phyloP scores from a whole-genome alignment of 1,140 invertebrate species.

The Drosophila malerkotliana region DNA sequence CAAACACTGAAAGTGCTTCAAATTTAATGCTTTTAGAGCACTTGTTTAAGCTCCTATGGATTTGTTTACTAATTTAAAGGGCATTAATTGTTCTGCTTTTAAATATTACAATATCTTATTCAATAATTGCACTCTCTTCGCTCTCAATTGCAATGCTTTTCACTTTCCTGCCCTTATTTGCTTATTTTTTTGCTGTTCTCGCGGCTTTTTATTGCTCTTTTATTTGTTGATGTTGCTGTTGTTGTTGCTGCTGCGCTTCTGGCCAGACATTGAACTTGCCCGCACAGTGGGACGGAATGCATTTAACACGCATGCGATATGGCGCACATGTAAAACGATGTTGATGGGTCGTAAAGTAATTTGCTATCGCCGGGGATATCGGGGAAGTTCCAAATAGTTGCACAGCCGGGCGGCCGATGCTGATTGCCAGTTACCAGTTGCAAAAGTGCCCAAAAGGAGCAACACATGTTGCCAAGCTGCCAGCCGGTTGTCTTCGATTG shows the following conservation, averaged over 20 bases:
- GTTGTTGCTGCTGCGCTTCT: constrained; percentile 6
- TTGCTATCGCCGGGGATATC: constrained; percentile 33
- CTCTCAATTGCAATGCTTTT: constrained; percentile 30
- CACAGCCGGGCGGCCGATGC: constrained; percentile 25
- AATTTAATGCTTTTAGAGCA: background rate
- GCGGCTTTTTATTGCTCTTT: constrained; percentile 14
- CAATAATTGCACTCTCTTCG: constrained; percentile 9
- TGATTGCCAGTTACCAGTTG: constrained; percentile 34
- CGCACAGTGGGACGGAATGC: constrained; percentile 62
- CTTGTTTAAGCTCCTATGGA: background rate
- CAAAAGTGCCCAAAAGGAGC: constrained; percentile 68
- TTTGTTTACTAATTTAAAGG: background rate
- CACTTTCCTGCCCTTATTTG: constrained; percentile 1
- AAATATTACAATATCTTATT: background rate
- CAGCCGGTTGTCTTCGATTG: constrained; percentile 23
- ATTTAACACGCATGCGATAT: constrained; percentile 16
- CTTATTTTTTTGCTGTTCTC: constrained; percentile 17
- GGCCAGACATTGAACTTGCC: constrained; percentile 76
- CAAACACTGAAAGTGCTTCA: background rate
- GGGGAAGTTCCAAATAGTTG: constrained; percentile 57
- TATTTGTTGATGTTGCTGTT: constrained; percentile 15
- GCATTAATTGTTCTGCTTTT: background rate
- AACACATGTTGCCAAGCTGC: constrained; percentile 68
- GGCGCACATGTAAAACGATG: constrained; percentile 9
- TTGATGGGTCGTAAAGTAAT: constrained; percentile 26